A percentile compares a stretch with the other conserved stretches of the same genome.
These are phyloP conservation scores for Cenopis cana DNA, from an alignment of 2,888 invertebrate species.

Conservation along the genomic window DNA sequence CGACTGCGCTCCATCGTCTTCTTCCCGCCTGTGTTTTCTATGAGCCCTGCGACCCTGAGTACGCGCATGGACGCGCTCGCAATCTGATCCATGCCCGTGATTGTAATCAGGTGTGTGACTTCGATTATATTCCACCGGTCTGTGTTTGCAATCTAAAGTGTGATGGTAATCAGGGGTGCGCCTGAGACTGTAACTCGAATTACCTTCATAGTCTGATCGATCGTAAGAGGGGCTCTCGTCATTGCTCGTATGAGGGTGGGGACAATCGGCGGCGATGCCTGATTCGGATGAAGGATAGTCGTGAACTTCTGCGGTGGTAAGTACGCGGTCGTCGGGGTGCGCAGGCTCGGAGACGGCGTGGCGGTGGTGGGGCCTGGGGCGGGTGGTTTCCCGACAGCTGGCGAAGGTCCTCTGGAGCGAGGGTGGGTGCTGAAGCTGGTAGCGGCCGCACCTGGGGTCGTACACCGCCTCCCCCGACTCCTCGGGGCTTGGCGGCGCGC, in stretches of 20 bases:
- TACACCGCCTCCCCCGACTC: conserved; percentile 87
- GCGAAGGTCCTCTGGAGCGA: conserved; percentile 77
- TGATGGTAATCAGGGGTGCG: conserved; percentile 76
- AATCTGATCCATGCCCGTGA: conserved; percentile 73
- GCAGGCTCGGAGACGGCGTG: conserved; percentile 80
- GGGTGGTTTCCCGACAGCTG: conserved; percentile 75
- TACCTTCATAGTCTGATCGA: conserved; percentile 78
- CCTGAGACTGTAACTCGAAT: conserved; percentile 75
- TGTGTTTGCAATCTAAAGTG: conserved; percentile 74
- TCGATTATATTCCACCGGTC: conserved; percentile 72
- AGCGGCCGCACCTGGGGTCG: conserved; percentile 90
- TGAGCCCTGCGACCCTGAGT: conserved; percentile 73
- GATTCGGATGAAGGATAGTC: conserved; percentile 83
- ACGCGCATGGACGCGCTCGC: conserved; percentile 70
- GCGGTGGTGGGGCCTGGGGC: conserved; percentile 75
- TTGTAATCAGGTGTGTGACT: conserved; percentile 79
- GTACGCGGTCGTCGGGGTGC: conserved; percentile 77
- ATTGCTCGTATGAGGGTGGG: conserved; percentile 77
- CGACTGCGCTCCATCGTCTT: conserved; percentile 79
- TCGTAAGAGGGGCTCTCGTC: conserved; percentile 81
- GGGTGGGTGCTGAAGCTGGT: conserved; percentile 81
- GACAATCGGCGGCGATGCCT: conserved; percentile 82
- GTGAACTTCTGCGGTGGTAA: conserved; percentile 80
- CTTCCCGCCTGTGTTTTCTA: conserved; percentile 72
- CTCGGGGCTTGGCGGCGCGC: conserved; percentile 85